These are phyloP conservation scores for Mesoligia furuncula DNA, from an alignment of 2,888 invertebrate genomes.

Conservation along the genomic window DNA sequence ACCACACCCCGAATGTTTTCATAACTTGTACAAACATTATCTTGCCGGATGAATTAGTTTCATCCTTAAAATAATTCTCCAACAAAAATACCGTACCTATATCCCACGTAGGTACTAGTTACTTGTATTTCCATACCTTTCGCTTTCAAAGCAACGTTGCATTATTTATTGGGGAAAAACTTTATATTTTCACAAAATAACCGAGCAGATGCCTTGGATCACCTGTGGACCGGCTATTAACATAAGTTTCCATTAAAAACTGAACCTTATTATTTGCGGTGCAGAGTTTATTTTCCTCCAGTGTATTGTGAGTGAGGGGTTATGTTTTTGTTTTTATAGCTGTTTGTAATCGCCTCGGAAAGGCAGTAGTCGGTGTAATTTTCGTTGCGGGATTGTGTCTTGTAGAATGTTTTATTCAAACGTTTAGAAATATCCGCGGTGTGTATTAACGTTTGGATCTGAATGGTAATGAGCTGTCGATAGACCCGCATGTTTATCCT, in stretches of 20 bases:
- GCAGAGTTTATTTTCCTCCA: conserved; percentile 67
- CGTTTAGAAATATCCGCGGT: conserved; percentile 73
- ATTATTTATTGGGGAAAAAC: conserved; percentile 89
- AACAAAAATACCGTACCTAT: conserved; percentile 67
- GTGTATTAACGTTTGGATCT: conserved; percentile 76
- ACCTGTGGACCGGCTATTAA: conserved; percentile 83
- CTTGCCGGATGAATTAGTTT: conserved; percentile 73
- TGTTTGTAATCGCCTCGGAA: conserved; percentile 76
- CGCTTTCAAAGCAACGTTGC: conserved; percentile 77
- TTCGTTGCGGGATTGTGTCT: conserved; percentile 78
- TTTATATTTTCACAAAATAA: conserved; percentile 87
- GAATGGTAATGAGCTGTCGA: conserved; percentile 72
- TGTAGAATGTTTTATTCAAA: conserved; percentile 81
- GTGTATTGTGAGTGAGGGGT: conserved; percentile 53
- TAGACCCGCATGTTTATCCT: conserved; percentile 44
- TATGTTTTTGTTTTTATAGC: conserved; percentile 81
- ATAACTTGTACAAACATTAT: conserved; percentile 74
- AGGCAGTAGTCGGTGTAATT: conserved; percentile 75
- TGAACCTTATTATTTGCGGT: conserved; percentile 68
- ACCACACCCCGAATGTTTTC: conserved; percentile 72
- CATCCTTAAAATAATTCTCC: conserved; percentile 73
- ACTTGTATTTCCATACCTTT: conserved; percentile 74
- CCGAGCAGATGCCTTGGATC: conserved; percentile 83
- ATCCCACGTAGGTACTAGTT: conserved; percentile 55
- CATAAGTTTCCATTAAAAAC: conserved; percentile 70